Evolutionary conservation across 2,888 invertebrate genomes (phyloP).

Genomic region (Rhagium mordax): DNA sequence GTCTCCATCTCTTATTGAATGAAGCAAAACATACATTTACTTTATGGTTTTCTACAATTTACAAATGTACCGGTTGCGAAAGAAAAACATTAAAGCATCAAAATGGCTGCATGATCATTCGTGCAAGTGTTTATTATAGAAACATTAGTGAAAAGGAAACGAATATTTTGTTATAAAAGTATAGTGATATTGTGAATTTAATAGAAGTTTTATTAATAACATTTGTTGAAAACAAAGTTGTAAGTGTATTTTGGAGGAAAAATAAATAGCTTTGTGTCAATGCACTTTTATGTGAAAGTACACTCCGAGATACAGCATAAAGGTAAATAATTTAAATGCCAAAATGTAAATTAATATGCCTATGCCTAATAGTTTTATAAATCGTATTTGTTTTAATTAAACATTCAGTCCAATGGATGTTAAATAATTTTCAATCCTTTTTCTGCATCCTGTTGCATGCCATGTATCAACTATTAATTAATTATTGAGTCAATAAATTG

Average conservation of each 20-base stretch:
- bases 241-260: conserved; percentile 20
- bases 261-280: conserved; percentile 42
- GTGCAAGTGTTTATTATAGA: conserved; percentile 23
- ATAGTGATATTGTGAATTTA: conserved; percentile 26
- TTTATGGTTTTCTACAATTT: neutral
- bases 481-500: neutral
- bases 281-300: conserved; percentile 51
- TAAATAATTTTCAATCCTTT: neutral
- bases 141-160: conserved; percentile 18
- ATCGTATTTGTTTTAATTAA: conserved; percentile 3
- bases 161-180: conserved; percentile 21
- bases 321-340: conserved; percentile 45
- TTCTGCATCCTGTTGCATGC: neutral
- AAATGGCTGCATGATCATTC: conserved; percentile 41
- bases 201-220: conserved; percentile 32
- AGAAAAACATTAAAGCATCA: conserved; percentile 41
- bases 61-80: conserved; percentile 32
- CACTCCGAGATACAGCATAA: conserved; percentile 39
- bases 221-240: conserved; percentile 5
- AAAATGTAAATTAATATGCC: conserved; percentile 28
- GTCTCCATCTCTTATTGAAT: conserved; percentile 21
- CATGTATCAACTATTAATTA: neutral
- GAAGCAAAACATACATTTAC: neutral
- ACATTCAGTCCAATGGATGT: neutral
- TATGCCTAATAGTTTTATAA: neutral